Base-by-base conservation (phyloP, 1,140 invertebrate genomes). In the Drosophila pachea region DNA sequence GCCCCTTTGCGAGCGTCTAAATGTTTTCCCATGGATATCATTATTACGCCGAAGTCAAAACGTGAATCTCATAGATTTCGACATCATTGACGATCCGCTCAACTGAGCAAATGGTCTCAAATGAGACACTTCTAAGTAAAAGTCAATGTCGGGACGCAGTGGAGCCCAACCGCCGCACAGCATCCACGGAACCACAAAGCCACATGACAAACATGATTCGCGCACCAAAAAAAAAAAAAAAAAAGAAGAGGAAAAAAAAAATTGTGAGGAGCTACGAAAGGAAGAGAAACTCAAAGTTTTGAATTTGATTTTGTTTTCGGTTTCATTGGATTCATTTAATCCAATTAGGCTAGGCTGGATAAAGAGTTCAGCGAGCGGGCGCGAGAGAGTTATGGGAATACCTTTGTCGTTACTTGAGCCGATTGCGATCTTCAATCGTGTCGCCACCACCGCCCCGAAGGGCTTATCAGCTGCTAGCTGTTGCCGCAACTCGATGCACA, bases 1-100 rank as follows among this genome's bases (percentile, higher is more conserved):
- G 5, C 56, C 65, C 31, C 22, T 22, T 22, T 22, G 40, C 31
- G 50, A 67, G 33, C n/a, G 50, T 16, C 40, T 40, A 48, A 47
- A 64, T 31, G 60, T 76, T 74, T 86, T 86, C 81, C 81, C 81
- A 86, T 86, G 81, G 81, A 81, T 86, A 86, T 86, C 76, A 86
- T 63, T 55, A 64, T 84, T 81, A 76, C 81, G 68, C 11, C 49
- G 36, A 38, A 56, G 52, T 43, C 33, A 6, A 22, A 9, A n/a
- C 9, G 48, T 67, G 62, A 66, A 67, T 76, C 61, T 74, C 77
- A 81, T 76, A 79, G 75, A 77, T 82, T 82, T 83, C 79, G 76
- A 84, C 67, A 69, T 65, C 76, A 62, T 63, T 65, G 55, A 45
- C 58, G 77, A 84, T 83, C 55, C 79, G 76, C 76, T 83, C 69